These are phyloP conservation scores for Embidobia sp. DNA, from an alignment of 2,888 invertebrate genomes.

Conservation along the genomic window DNA sequence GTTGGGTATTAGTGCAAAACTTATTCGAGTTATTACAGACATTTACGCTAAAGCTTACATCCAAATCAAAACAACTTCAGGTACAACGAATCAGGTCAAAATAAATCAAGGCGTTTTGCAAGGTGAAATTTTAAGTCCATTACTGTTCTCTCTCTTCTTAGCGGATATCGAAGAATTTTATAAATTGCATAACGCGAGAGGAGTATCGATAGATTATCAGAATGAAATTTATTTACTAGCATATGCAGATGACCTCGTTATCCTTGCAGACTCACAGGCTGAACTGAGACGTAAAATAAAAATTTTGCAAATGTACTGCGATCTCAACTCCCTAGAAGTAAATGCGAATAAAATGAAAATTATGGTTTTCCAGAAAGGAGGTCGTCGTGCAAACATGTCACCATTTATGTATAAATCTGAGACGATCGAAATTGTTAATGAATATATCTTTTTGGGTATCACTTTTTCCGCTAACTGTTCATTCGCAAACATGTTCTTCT, in stretches of 20 bases:
- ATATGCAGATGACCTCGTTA: not conserved
- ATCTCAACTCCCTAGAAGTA: not conserved
- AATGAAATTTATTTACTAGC: not conserved
- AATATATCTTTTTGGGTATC: not conserved
- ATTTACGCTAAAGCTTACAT: not conserved
- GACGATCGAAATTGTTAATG: not conserved
- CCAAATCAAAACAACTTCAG: not conserved
- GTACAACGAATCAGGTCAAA: not conserved
- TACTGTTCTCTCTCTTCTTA: slow-evolving; percentile 3
- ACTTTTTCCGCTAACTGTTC: not conserved
- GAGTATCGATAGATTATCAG: slow-evolving; percentile 4
- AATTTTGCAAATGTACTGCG: not conserved
- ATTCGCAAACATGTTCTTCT: not conserved
- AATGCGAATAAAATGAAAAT: slow-evolving; percentile 2
- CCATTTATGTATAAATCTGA: not conserved
- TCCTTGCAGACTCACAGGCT: not conserved
- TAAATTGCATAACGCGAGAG: not conserved
- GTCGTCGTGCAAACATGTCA: not conserved
- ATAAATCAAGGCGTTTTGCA: slow-evolving; percentile 7
- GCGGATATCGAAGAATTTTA: not conserved
- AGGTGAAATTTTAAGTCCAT: slow-evolving; percentile 2
- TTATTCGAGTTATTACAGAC: not conserved
- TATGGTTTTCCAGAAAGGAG: slow-evolving; percentile 1
- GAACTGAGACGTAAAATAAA: not conserved
- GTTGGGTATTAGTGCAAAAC: not conserved